Conservation (phyloP, 1,140 invertebrate species). For the Argopecten irradians region DNA sequence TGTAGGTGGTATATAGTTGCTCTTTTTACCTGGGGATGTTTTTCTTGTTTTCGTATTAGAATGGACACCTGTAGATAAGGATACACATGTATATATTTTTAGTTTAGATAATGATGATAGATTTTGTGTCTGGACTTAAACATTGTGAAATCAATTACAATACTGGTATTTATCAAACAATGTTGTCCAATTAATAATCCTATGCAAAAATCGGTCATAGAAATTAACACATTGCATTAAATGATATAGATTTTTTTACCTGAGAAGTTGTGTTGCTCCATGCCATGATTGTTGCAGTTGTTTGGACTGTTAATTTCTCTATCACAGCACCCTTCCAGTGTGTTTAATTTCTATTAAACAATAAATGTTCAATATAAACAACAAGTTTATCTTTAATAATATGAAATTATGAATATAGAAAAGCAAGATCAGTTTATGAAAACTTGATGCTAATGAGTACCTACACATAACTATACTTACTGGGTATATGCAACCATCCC, state of each 20-base stretch:
- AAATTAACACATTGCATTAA: not conserved
- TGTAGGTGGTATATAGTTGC: not conserved
- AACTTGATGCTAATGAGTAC: not conserved
- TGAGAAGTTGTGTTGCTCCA: not conserved
- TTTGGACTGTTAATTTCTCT: constrained; percentile 15
- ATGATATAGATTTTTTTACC: not conserved
- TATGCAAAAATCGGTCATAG: too few relatives aligned
- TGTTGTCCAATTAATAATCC: too few relatives aligned
- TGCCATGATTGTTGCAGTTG: constrained; percentile 29
- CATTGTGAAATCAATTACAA: too few relatives aligned
- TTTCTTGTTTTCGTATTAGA: not conserved
- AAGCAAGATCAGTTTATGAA: too few relatives aligned
- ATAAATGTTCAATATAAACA: not conserved
- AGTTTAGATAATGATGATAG: too few relatives aligned
- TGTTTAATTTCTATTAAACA: not conserved
- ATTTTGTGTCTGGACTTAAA: too few relatives aligned
- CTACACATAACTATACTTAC: not conserved
- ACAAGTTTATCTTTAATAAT: too few relatives aligned
- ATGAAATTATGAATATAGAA: too few relatives aligned
- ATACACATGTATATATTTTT: too few relatives aligned
- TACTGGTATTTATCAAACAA: too few relatives aligned
- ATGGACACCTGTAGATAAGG: not conserved
- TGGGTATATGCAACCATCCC: not conserved
- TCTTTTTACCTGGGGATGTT: not conserved
- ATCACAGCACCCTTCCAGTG: not conserved